A percentile compares a stretch with the other conserved stretches of the same genome.
These are phyloP conservation scores for Myathropa florea DNA, from an alignment of 2,888 invertebrate species.

Conservation along the genomic window DNA sequence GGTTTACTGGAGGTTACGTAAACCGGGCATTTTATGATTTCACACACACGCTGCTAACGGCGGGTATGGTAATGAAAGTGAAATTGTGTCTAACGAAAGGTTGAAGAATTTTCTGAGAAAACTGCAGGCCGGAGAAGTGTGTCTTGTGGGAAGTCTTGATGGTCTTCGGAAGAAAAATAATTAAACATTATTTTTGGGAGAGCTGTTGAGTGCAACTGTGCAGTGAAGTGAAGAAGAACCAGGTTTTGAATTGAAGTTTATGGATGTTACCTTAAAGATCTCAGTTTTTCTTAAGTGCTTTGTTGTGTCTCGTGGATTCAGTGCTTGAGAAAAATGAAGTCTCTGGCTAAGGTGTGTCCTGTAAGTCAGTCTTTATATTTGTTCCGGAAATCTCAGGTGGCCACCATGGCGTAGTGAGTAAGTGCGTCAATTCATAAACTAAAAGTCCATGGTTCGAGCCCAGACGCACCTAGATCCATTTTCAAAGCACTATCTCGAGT, in stretches of 20 bases:
- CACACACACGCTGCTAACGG: not conserved
- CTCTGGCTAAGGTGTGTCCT: too few relatives aligned
- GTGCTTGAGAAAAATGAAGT: too few relatives aligned
- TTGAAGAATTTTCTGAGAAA: constrained; percentile 39
- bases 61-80: constrained; percentile 48
- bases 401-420: too few relatives aligned
- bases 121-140: not conserved
- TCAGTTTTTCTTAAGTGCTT: too few relatives aligned
- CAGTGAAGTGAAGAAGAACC: not conserved
- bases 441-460: too few relatives aligned
- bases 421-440: too few relatives aligned
- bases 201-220: not conserved
- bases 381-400: too few relatives aligned
- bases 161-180: not conserved
- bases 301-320: too few relatives aligned
- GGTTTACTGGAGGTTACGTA: constrained; percentile 46
- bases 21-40: constrained; percentile 37
- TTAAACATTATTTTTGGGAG: not conserved
- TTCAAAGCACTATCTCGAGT: too few relatives aligned
- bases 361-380: too few relatives aligned
- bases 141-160: not conserved
- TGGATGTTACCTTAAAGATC: not conserved
- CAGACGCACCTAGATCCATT: too few relatives aligned
- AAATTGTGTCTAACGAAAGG: constrained; percentile 53
- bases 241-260: not conserved